phyloP scores from a whole-genome alignment of 2,113 vertebrate species.

The Psammodynastes pulverulentus region DNA sequence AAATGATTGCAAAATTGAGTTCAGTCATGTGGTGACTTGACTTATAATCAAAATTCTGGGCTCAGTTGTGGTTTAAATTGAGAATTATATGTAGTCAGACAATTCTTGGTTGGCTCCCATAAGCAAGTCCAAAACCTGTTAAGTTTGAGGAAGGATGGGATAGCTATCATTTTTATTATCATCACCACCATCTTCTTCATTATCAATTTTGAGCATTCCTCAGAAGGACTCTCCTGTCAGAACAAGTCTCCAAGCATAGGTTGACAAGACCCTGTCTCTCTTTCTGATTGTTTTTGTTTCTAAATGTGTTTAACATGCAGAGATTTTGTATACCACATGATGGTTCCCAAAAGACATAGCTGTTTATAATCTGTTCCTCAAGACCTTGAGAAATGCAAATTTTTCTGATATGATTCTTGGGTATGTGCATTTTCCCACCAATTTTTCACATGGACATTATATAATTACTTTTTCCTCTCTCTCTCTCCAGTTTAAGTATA shows the following conservation, averaged over 20 bases:
- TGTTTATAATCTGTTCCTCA: neutral
- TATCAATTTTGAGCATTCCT: neutral
- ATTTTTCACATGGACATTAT: neutral
- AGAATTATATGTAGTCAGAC: neutral
- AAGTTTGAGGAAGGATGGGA: neutral
- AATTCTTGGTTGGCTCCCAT: neutral
- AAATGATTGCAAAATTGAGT: neutral
- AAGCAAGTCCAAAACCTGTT: neutral
- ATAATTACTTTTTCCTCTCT: neutral
- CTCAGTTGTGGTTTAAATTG: neutral
- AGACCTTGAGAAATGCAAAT: neutral
- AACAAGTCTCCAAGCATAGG: neutral
- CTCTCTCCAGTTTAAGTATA: neutral
- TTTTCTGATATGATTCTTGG: neutral
- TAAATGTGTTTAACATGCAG: neutral
- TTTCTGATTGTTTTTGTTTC: neutral
- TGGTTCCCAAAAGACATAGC: neutral
- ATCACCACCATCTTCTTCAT: neutral
- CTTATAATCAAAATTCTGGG: neutral
- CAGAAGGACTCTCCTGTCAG: neutral
- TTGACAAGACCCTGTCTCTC: neutral
- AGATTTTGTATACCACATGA: neutral
- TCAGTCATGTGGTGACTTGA: neutral
- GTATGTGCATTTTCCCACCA: neutral
- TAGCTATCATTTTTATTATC: neutral